phyloP scores from a whole-genome alignment of 2,797 vertebrate genomes.

The Clamator glandarius region DNA sequence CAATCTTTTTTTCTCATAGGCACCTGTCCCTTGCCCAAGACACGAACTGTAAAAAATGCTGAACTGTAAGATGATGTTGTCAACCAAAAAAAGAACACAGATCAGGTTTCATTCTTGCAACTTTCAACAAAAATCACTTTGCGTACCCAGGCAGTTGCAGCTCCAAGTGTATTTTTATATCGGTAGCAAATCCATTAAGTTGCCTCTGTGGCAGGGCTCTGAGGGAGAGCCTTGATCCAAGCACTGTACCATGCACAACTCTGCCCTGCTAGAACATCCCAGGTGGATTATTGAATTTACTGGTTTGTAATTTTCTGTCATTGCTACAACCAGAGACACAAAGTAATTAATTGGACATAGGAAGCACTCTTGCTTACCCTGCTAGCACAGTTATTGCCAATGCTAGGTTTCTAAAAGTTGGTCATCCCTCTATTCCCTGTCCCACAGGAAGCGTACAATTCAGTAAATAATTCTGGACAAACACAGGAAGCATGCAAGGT shows the following conservation, averaged over 20 bases:
- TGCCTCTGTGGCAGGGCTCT: neutral
- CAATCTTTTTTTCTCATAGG: neutral
- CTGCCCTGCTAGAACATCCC: neutral
- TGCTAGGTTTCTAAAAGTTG: neutral
- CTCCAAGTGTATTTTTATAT: neutral
- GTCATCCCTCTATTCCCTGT: neutral
- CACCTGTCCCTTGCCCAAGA: neutral
- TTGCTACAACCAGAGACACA: neutral
- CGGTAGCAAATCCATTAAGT: neutral
- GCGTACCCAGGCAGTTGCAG: neutral
- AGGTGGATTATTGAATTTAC: neutral
- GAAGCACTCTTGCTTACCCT: neutral
- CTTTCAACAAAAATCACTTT: neutral
- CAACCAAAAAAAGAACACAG: neutral
- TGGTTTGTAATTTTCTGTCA: conserved; percentile 7
- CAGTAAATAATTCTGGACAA: conserved; percentile 23
- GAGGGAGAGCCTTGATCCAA: neutral
- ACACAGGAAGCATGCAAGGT: neutral
- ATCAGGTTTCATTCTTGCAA: neutral
- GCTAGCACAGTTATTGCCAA: conserved; percentile 13
- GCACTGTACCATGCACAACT: neutral
- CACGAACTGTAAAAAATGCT: neutral
- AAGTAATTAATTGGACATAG: neutral
- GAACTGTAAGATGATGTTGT: neutral
- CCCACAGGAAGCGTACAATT: neutral